Evolutionary conservation across 1,140 invertebrate species (phyloP), one percentile per base, ranked within the genome.

Genomic region (Calycopis cecrops): DNA sequence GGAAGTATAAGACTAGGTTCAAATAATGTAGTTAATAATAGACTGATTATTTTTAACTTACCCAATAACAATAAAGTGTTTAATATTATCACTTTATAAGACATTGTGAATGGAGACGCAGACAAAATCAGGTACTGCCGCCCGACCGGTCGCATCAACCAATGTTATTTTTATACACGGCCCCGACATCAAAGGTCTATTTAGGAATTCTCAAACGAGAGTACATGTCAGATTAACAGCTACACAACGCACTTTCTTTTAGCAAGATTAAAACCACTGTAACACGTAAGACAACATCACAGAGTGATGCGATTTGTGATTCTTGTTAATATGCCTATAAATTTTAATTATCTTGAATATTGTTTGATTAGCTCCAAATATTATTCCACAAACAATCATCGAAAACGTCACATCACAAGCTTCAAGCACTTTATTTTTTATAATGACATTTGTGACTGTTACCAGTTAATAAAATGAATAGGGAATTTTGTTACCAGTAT

Each of bases 111-210:
- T 52, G 67, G 63, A 67, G 65, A 60, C 65, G 65, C 65, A 71
- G 66, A 63, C 71, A 65, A 62, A 66, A 67, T 67, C 71, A 74
- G 60, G 52, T 57, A 58, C 63, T 57, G 63, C 66, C 69, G 66
- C 64, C 65, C 57, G 73, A 71, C 60, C 61, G 65, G 64, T 75
- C 65, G 72, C 69, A 68, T 76, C 69, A 76, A 70, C 66, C 69
- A 74, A 79, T 83, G 83, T 84, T 86, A 86, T 86, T 86, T 86
- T 86, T 86, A 78, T 71, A 81, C 77, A 59, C 75, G 73, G 65
- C 70, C 76, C 72, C 78, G 76, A 82, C 82, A 85, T 82, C 65
- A 80, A 85, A 78, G 67, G 73, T 80, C 79, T 85, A 85, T 83
- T 83, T 85, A 76, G 56, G 80, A 83, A 75, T 77, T 76, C 61